Evolutionary conservation across 2,888 invertebrate genomes (phyloP).

Genomic region (Drosophila leonis): DNA sequence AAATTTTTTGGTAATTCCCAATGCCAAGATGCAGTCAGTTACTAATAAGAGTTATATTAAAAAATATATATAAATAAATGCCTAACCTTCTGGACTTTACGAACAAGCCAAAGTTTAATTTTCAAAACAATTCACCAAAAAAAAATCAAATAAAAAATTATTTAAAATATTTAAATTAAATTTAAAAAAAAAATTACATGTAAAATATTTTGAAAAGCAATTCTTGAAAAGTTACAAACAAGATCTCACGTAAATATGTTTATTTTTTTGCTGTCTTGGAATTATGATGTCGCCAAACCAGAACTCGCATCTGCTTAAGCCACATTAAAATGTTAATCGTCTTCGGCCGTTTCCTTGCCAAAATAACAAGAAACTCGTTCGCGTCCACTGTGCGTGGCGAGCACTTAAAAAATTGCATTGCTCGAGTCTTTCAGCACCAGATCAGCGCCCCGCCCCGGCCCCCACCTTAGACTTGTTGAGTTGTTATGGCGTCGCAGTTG

Average conservation of each 20-base stretch:
- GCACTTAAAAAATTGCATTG: conserved; percentile 49
- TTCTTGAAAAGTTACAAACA: not conserved
- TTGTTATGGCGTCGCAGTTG: conserved; percentile 55
- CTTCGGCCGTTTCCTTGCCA: conserved; percentile 11
- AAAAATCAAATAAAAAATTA: not conserved
- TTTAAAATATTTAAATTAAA: not conserved
- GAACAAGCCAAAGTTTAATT: not conserved
- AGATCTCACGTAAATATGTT: too few relatives aligned
- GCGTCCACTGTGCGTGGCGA: conserved; percentile 45
- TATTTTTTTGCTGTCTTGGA: not conserved
- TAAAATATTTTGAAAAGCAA: not conserved
- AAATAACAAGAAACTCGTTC: conserved; percentile 45
- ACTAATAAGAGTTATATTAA: not conserved
- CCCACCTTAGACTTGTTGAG: conserved; percentile 20
- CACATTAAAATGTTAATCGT: conserved; percentile 34
- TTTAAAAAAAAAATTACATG: not conserved
- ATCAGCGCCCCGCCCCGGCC: not conserved
- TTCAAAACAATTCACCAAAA: conserved; percentile 3
- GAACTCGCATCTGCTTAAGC: conserved; percentile 43
- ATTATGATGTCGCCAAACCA: conserved; percentile 43
- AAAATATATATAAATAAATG: not conserved
- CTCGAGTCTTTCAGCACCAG: conserved; percentile 15
- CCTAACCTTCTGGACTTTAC: not conserved
- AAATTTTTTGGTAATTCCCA: not conserved
- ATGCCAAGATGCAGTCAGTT: not conserved